Conservation (phyloP, 2,797 vertebrate genomes). For the Cyclura pinguis region DNA sequence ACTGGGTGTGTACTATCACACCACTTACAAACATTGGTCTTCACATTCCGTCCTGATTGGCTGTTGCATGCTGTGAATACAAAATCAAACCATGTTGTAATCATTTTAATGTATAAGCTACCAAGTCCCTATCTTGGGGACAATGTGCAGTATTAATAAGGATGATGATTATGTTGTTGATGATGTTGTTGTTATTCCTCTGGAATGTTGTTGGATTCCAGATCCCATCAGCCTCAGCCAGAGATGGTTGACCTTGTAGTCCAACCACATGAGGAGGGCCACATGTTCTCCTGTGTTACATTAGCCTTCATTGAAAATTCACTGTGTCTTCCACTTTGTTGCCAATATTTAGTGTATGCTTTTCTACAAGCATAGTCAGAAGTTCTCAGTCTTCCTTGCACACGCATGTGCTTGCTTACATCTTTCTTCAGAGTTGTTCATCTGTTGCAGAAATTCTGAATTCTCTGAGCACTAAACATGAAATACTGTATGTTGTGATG, state of each 20-base stretch:
- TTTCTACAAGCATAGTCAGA: neutral
- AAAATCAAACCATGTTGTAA: neutral
- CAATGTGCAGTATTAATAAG: no score
- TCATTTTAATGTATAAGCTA: no score
- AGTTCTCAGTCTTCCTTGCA: neutral
- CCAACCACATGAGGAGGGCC: neutral
- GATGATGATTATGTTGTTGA: no score
- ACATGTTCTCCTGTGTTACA: neutral
- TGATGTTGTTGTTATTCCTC: no score
- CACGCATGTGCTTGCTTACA: neutral
- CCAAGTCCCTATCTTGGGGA: no score
- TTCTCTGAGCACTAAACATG: no score
- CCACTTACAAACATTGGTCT: conserved; percentile 89
- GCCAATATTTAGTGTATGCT: neutral
- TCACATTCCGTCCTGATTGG: conserved; percentile 80
- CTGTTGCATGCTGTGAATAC: conserved; percentile 72
- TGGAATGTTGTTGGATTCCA: no score
- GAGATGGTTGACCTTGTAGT: no score
- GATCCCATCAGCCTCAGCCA: no score
- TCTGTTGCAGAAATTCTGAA: no score
- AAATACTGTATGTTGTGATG: no score
- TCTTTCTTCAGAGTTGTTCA: neutral
- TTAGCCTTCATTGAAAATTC: neutral
- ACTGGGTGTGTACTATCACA: conserved; percentile 84
- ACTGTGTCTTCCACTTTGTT: neutral